Percentiles rank a stretch among this genome's conserved stretches.
Conservation (phyloP, 1,140 invertebrate genomes). For the Macrostomum lignano region DNA sequence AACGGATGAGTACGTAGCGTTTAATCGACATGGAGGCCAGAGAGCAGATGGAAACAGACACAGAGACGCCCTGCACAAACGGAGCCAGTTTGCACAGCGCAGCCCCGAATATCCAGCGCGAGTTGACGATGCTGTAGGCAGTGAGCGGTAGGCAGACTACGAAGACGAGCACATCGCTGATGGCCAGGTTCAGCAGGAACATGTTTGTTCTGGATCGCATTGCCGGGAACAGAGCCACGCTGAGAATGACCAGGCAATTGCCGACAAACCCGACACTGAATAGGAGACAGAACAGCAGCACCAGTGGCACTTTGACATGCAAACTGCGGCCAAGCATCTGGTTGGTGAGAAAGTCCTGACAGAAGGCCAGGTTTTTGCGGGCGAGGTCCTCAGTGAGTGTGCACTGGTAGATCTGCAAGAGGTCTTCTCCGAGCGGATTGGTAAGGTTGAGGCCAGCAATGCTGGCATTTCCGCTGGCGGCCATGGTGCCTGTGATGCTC, state of each 20-base stretch:
- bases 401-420: no score
- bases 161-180: conserved; percentile 42
- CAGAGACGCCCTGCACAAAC: conserved; percentile 37
- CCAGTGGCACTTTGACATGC: no score
- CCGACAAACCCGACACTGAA: background rate
- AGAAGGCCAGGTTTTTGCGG: no score
- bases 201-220: conserved; percentile 64
- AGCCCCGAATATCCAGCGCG: conserved; percentile 51
- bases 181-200: conserved; percentile 48
- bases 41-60: conserved; percentile 44
- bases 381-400: no score
- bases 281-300: background rate
- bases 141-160: conserved; percentile 63
- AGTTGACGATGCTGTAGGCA: conserved; percentile 44
- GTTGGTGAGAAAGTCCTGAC: no score
- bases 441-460: no score
- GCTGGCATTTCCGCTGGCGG: no score
- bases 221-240: background rate
- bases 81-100: conserved; percentile 50
- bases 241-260: background rate
- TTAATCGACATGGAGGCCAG: conserved; percentile 47
- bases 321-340: no score
- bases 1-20: conserved; percentile 41
- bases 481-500: no score
- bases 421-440: no score